Conservation (phyloP, 2,888 invertebrate genomes). For the Xylota segnis region DNA sequence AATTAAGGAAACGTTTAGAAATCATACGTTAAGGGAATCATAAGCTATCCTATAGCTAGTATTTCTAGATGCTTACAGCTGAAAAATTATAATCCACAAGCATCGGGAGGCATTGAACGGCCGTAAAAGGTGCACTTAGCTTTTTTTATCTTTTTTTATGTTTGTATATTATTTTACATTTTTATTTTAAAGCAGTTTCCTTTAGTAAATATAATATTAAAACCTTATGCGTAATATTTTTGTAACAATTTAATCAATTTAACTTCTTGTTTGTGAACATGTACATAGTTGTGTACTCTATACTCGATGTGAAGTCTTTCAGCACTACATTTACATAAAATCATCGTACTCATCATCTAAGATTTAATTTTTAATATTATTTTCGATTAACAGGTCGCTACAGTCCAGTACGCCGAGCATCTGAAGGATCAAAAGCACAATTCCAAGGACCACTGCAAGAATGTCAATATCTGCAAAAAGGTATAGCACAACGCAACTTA, state of each 20-base stretch:
- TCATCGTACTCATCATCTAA: neutral
- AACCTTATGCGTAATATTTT: too few species aligned
- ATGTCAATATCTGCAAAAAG: constrained; percentile 90
- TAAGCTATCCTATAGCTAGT: too few species aligned
- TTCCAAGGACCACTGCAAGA: constrained; percentile 90
- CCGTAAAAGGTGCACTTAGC: too few species aligned
- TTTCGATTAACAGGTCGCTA: constrained; percentile 86
- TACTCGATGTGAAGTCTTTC: neutral
- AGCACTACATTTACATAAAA: constrained; percentile 6
- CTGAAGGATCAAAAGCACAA: constrained; percentile 88
- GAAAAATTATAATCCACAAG: too few species aligned
- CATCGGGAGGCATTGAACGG: too few species aligned
- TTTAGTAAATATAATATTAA: too few species aligned
- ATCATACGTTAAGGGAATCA: too few species aligned
- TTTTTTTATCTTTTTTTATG: too few species aligned
- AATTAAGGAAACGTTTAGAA: too few species aligned
- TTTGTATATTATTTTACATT: too few species aligned
- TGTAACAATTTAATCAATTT: neutral
- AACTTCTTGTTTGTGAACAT: neutral
- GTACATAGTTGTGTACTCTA: neutral
- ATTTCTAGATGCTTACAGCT: too few species aligned
- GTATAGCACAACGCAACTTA: constrained; percentile 84
- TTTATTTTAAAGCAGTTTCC: too few species aligned
- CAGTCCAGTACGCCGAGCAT: constrained; percentile 95
- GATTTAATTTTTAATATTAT: neutral